Evolutionary conservation across 2,888 invertebrate species (phyloP), one percentile per base, ranked within the genome.

Genomic region (Ametastegia equiseti): DNA sequence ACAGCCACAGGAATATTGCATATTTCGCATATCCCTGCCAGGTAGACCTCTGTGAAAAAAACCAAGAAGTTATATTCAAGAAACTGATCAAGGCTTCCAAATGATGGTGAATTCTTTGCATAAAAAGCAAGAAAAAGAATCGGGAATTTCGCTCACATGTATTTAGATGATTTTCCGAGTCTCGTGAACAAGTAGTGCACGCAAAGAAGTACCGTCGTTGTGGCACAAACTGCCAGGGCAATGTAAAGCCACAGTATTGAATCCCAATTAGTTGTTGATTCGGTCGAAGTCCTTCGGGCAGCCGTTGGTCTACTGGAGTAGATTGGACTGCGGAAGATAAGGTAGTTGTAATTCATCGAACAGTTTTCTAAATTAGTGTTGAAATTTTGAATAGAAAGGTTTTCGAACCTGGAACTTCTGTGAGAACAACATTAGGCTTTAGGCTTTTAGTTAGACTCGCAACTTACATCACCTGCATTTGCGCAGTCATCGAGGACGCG

Each of bases 171-270:
- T 78, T n/a, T 78, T 42, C 78, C 39, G 30, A 78, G 60, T 78
- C 27, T 78, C 19, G 19, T 39, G 11, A 57, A 78, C 78, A 78
- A 45, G 42, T 42, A 78, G 60, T 78, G 36, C 30, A 78, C n/a
- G 27, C 60, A 60, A 13, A 78, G 27, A 1, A 78, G 78, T 23
- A 60, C 30, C 1, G 78, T 54, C 27, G 78, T 36, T 9, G 78
- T 78, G 11, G 42, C 57, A 39, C 27, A 45, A 11, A 78, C 60
- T 27, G 78, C 78, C 23, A 78, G 78, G 27, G 60, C 78, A 30
- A 78, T 78, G 27, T 78, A 63, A 60, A 78, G 42, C 78, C 78
- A 78, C 2, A 78, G 39, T 42, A 78, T 60, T 19, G 78, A 60
- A 15, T 78, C 78, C 42, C 9, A 63, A 60, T 19, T 63, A 19